A percentile compares a stretch with the other conserved stretches of the same genome.
Evolutionary conservation across 92 coral and sea anemone species (phyloP).

Genomic region (Montipora capitata): DNA sequence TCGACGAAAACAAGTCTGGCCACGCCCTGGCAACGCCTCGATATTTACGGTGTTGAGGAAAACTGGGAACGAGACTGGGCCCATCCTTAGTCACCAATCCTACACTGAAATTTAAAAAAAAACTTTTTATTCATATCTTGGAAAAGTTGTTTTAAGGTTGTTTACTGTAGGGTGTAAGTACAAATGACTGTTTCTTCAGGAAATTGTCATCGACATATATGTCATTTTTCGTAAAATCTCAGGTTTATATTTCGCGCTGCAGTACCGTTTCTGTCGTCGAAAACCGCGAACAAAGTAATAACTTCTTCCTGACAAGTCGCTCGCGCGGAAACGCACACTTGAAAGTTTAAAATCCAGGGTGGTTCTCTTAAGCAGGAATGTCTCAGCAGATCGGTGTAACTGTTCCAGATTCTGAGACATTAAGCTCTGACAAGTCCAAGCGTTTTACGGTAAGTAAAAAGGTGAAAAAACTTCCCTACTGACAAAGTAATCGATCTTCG

Average conservation of each 20-base stretch:
- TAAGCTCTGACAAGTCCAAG: slow-evolving; percentile 99
- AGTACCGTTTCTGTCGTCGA: slow-evolving; percentile 1
- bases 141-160: slow-evolving; percentile 20
- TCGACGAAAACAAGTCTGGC: no score
- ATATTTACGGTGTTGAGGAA: neutral
- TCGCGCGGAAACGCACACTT: slow-evolving; percentile 2
- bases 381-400: slow-evolving; percentile 93
- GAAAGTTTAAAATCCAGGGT: neutral
- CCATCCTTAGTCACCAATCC: slow-evolving; percentile 18
- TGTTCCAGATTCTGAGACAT: slow-evolving; percentile 99
- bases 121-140: slow-evolving; percentile 19
- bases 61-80: slow-evolving; percentile 1
- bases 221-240: slow-evolving; percentile 3
- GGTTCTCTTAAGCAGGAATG: slow-evolving; percentile 46
- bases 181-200: neutral
- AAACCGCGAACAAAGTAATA: neutral
- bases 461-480: neutral
- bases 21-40: neutral
- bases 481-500: neutral
- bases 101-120: neutral
- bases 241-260: neutral
- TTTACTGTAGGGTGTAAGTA: slow-evolving; percentile 26
- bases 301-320: slow-evolving; percentile 6
- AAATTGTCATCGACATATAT: neutral
- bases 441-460: slow-evolving; percentile 95